phyloP scores from a whole-genome alignment of 2,113 vertebrate genomes.

The Atrichornis clamosus region DNA sequence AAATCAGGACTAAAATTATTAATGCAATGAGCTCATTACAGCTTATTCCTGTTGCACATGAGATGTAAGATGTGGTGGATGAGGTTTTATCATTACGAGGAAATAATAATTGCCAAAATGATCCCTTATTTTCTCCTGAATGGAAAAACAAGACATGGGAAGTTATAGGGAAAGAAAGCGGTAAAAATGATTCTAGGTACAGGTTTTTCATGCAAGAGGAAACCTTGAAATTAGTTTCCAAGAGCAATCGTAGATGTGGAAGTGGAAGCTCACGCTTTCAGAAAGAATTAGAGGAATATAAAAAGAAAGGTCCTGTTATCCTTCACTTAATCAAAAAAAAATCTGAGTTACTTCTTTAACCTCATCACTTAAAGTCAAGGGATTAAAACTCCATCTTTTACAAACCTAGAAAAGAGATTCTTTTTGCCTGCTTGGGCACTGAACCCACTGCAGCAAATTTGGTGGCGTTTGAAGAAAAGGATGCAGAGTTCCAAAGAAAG shows the following conservation, averaged over 20 bases:
- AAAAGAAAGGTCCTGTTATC: not conserved
- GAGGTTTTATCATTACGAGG: not conserved
- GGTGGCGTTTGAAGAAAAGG: not conserved
- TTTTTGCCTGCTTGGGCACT: not conserved
- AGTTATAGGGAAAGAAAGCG: not conserved
- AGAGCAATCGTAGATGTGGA: not conserved
- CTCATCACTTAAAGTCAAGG: not conserved
- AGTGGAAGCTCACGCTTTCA: not conserved
- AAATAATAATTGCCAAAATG: not conserved
- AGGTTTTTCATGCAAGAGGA: not conserved
- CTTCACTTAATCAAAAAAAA: not conserved
- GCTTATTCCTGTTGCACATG: not conserved
- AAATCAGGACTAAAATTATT: not conserved
- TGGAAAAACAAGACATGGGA: not conserved
- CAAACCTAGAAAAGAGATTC: not conserved
- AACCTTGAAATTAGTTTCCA: not conserved
- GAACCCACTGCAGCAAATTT: accelerated
- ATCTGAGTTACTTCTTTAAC: not conserved
- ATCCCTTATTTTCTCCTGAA: not conserved
- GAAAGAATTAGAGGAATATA: not conserved
- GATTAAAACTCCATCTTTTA: not conserved
- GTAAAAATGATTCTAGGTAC: not conserved
- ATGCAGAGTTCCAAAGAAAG: not conserved
- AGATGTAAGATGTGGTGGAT: not conserved
- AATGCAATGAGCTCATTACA: not conserved